Evolutionary conservation across 2,888 invertebrate genomes (phyloP).

Genomic region (Hanleya hanleyi): DNA sequence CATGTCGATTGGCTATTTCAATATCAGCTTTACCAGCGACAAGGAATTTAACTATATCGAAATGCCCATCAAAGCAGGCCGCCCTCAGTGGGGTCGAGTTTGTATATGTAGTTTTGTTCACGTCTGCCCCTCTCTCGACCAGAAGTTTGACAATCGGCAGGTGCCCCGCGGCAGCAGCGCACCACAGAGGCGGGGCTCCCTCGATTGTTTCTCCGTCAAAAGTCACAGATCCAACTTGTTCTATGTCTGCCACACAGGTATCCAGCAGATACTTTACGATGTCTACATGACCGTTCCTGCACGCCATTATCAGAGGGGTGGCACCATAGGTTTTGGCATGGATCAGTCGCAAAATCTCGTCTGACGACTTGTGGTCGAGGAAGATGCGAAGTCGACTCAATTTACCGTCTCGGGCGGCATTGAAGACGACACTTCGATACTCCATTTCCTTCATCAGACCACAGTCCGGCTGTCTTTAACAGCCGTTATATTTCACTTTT

Average conservation of each 20-base stretch:
- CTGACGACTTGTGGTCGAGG: constrained; percentile 84
- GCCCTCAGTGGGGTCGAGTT: constrained; percentile 73
- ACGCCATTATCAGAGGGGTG: constrained; percentile 95
- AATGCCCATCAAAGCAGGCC: constrained; percentile 74
- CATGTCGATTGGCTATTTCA: constrained; percentile 91
- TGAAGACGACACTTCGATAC: constrained; percentile 90
- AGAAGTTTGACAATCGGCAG: constrained; percentile 88
- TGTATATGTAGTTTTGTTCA: constrained; percentile 85
- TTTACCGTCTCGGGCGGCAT: constrained; percentile 85
- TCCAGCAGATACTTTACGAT: constrained; percentile 95
- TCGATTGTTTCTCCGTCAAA: constrained; percentile 98
- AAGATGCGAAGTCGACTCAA: constrained; percentile 79
- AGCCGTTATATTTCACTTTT: neutral
- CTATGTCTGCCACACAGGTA: constrained; percentile 91
- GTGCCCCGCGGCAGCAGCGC: constrained; percentile 97
- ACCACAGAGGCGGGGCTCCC: constrained; percentile 97
- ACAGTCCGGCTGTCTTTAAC: neutral
- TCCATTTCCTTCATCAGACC: constrained; percentile 78
- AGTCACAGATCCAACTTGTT: constrained; percentile 85
- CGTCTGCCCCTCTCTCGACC: constrained; percentile 85
- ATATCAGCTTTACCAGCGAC: constrained; percentile 95
- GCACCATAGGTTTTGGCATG: constrained; percentile 93
- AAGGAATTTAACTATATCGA: constrained; percentile 85
- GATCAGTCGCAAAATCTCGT: constrained; percentile 89
- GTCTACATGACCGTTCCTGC: constrained; percentile 95